Evolutionary conservation across 2,888 invertebrate species (phyloP).

Genomic region (Macaria liturata): DNA sequence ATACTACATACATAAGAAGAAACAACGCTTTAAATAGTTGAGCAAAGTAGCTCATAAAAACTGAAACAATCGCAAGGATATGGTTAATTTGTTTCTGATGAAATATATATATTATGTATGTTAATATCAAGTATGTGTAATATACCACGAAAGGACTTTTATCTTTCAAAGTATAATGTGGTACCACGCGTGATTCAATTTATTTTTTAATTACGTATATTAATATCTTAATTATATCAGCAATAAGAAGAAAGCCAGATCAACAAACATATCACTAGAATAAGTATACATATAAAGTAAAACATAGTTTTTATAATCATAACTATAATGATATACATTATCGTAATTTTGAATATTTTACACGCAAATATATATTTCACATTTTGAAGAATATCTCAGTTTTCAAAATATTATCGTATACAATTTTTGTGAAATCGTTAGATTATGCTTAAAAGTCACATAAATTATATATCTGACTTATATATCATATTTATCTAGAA

Average conservation of each 20-base stretch:
- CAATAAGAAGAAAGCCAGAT: constrained; percentile 66
- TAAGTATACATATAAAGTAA: constrained; percentile 44
- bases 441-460: background rate
- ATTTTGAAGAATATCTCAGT: background rate
- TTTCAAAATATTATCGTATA: background rate
- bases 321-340: constrained; percentile 5
- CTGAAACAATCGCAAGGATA: no score
- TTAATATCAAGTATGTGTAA: no score
- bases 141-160: no score
- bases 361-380: background rate
- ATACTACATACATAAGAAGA: no score
- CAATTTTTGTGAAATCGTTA: background rate
- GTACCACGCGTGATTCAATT: constrained; percentile 38
- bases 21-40: no score
- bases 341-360: constrained; percentile 5
- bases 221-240: constrained; percentile 51
- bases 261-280: constrained; percentile 76
- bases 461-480: background rate
- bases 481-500: constrained; percentile 5
- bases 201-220: constrained; percentile 17
- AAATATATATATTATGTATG: no score
- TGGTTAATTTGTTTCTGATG: no score
- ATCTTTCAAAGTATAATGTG: constrained; percentile 23
- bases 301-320: constrained; percentile 18
- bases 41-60: no score